Evolutionary conservation across 2,888 invertebrate genomes (phyloP).

Genomic region (Sminthurinus aureus): DNA sequence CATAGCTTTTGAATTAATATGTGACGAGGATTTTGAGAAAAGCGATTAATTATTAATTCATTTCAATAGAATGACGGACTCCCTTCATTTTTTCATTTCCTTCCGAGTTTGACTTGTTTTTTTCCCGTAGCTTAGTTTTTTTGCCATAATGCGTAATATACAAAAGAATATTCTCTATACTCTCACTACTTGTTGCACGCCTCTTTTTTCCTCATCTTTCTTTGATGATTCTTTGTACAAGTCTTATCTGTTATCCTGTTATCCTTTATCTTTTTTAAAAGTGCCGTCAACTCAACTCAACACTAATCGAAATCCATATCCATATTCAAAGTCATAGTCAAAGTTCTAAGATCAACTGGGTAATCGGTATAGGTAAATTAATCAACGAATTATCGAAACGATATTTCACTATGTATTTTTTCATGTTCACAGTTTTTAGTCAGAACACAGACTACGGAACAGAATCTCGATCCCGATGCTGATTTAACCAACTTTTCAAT

Average conservation of each 20-base stretch:
- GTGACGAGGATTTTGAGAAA: not conserved
- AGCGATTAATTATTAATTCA: slow-evolving; percentile 1
- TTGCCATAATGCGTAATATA: not conserved
- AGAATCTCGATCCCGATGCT: too few relatives aligned
- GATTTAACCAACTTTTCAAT: too few relatives aligned
- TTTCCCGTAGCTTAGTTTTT: too few relatives aligned
- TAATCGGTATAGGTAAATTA: not conserved
- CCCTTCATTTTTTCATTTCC: too few relatives aligned
- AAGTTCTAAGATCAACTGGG: not conserved
- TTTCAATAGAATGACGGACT: not conserved
- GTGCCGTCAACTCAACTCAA: not conserved
- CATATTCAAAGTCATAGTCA: not conserved
- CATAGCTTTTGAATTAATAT: not conserved
- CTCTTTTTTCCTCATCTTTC: too few relatives aligned
- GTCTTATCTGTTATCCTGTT: not conserved
- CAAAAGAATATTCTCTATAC: not conserved
- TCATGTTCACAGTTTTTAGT: too few relatives aligned
- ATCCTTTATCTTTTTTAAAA: not conserved
- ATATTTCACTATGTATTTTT: not conserved
- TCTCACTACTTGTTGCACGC: too few relatives aligned
- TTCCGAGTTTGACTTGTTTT: too few relatives aligned
- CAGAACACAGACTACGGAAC: too few relatives aligned
- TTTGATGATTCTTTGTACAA: not conserved
- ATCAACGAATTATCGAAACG: not conserved
- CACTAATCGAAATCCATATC: not conserved